Percentiles rank a stretch among this genome's conserved stretches.
These are phyloP conservation scores for Ageneiosus marmoratus DNA, from an alignment of 2,113 vertebrate species.

Conservation along the genomic window DNA sequence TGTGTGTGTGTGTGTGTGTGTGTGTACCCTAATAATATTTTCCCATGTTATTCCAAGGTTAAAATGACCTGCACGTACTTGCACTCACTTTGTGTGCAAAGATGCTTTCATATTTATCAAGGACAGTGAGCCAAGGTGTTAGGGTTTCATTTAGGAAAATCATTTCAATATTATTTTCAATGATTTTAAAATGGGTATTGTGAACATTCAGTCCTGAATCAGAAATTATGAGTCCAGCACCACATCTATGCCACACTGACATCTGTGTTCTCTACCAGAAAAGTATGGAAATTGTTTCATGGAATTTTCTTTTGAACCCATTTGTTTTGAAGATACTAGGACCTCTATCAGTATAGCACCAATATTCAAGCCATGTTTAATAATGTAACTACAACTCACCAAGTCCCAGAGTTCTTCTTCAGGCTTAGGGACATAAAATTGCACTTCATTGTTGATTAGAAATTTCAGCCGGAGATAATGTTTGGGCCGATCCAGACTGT, in stretches of 20 bases:
- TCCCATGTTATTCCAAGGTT: neutral
- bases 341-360: neutral
- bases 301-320: neutral
- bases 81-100: neutral
- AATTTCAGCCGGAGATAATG: constrained; percentile 90
- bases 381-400: constrained; percentile 74
- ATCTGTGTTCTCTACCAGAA: neutral
- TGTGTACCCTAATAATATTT: neutral
- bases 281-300: neutral
- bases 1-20: neutral
- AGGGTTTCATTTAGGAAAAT: neutral
- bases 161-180: neutral
- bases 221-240: neutral
- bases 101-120: neutral
- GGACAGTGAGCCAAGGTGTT: neutral
- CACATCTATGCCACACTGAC: neutral
- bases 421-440: constrained; percentile 81
- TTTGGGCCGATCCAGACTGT: constrained; percentile 78
- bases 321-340: neutral
- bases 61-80: neutral
- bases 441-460: constrained; percentile 77
- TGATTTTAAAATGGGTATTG: neutral
- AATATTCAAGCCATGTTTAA: neutral
- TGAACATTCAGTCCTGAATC: neutral
- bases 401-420: constrained; percentile 93